Conservation (phyloP, 2,888 invertebrate species). For the Mythimna lalbum region DNA sequence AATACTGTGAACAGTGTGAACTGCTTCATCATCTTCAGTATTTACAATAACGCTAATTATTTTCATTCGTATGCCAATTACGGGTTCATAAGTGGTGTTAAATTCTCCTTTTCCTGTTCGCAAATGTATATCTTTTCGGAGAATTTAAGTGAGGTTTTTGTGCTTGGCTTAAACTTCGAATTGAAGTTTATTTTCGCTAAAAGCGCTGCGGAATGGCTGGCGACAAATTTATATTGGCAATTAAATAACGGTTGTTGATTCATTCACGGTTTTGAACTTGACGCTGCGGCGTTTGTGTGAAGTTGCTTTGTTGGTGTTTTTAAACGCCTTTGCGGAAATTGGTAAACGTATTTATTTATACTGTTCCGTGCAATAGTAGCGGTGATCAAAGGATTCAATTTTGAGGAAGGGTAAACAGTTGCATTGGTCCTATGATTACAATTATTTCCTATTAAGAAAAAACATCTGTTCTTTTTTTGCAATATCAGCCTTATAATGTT, state of each 20-base stretch:
- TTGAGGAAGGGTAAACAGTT: neutral
- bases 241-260: conserved; percentile 62
- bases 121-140: conserved; percentile 53
- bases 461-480: too few species aligned
- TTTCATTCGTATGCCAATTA: conserved; percentile 32
- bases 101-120: conserved; percentile 60
- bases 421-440: neutral
- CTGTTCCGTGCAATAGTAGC: neutral
- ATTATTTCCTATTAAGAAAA: neutral
- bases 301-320: conserved; percentile 35
- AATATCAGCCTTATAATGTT: too few species aligned
- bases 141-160: conserved; percentile 51
- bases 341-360: conserved; percentile 3
- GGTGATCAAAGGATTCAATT: neutral
- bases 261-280: conserved; percentile 51
- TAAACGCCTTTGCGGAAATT: conserved; percentile 16
- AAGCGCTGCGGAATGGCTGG: conserved; percentile 39
- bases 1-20: conserved; percentile 3
- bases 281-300: conserved; percentile 16
- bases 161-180: conserved; percentile 33
- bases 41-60: conserved; percentile 28
- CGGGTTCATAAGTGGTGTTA: conserved; percentile 20
- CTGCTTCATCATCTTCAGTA: conserved; percentile 15
- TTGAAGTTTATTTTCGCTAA: conserved; percentile 56
- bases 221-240: conserved; percentile 62